Evolutionary conservation across 2,113 vertebrate species (phyloP), one percentile per base, ranked within the genome.

Genomic region (Hucho hucho): DNA sequence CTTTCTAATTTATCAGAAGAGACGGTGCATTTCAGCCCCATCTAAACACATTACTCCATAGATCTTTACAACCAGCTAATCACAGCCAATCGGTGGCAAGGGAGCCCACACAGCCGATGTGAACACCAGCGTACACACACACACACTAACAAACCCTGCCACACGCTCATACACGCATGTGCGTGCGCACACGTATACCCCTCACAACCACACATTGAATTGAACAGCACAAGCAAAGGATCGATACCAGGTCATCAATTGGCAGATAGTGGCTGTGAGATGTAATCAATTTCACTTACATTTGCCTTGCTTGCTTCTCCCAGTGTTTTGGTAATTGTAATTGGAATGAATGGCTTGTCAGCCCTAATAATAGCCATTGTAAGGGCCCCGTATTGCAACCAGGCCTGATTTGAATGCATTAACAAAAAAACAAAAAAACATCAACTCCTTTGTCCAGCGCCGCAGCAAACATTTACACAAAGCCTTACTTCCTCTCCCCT

Each of bases 331-430:
- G 76, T 74, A 82, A 85, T 85, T 89, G 86, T 84, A 91, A 94
- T 92, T 91, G 89, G 80, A 92, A 92, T 85, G 81, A 93, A 93
- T 93, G 88, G 83, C 86, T 91, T 92, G 90, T 90, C 90, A 82
- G 81, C 79, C 64, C 70, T 87, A 87, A 89, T 93, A 90, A 92
- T 87, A 82, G 83, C 12, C 69, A 74, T 72, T 79, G 75, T 87
- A 87, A 90, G 75, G 77, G 67, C 79, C 73, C 71, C 37, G 1
- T 64, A 74, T 81, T 86, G 78, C 83, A 88, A 75, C 32, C 69
- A 77, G 75, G 11, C 69, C 74, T 58, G 72, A 85, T 73, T 63
- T 74, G 80, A 88, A 86, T 73, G 56, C 73, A 79, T 85, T 86
- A 82, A 73, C 81, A 78, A 77, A 77, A 78, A 65, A 47, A 43